Evolutionary conservation across 2,113 vertebrate species (phyloP).

Genomic region (Cyprinodon variegatus): DNA sequence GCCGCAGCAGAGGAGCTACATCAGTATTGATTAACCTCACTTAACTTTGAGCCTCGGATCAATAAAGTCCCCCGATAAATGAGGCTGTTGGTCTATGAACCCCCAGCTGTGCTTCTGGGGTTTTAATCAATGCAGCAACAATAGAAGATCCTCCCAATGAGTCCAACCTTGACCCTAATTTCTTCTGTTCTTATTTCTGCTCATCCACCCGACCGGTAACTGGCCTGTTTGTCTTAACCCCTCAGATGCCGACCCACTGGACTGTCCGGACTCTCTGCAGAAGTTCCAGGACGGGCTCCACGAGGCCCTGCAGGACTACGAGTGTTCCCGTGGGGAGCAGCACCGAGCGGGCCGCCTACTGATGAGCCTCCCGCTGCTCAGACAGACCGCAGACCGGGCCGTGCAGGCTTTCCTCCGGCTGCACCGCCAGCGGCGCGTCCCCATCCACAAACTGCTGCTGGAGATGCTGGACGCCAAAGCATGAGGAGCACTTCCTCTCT

Average conservation of each 20-base stretch:
- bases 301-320: constrained; percentile 76
- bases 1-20: constrained; percentile 1
- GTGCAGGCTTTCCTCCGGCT: constrained; percentile 58
- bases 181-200: not conserved
- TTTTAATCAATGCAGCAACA: no score
- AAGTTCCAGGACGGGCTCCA: constrained; percentile 76
- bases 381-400: constrained; percentile 70
- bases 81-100: constrained; percentile 23
- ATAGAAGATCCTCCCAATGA: no score
- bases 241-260: constrained; percentile 68
- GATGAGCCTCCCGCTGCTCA: constrained; percentile 80
- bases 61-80: constrained; percentile 37
- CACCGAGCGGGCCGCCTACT: constrained; percentile 72
- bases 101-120: not conserved
- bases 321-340: constrained; percentile 48
- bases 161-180: constrained; percentile 5
- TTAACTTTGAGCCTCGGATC: constrained; percentile 50
- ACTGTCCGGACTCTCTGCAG: constrained; percentile 69
- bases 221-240: not conserved
- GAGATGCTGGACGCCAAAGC: constrained; percentile 81
- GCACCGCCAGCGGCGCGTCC: constrained; percentile 62
- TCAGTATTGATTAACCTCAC: constrained; percentile 1
- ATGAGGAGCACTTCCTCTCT: constrained; percentile 35
- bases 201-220: not conserved
- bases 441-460: constrained; percentile 80